These are phyloP conservation scores for Sylvia atricapilla DNA, from an alignment of 2,113 vertebrate genomes.

Conservation along the genomic window DNA sequence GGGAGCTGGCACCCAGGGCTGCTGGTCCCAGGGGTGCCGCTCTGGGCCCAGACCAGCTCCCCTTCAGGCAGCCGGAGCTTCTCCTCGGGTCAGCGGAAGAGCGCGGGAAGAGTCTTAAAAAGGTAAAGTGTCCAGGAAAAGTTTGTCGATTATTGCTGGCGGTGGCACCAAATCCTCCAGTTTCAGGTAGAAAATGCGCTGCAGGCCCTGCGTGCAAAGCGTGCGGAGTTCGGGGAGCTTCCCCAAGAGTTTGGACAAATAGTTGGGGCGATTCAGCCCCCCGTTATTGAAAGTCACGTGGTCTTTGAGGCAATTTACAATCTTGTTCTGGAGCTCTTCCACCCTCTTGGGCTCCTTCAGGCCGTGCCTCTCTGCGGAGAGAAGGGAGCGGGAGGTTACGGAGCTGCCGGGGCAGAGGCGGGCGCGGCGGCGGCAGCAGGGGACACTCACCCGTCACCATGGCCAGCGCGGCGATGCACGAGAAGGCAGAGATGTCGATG, in stretches of 20 bases:
- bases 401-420: fast-evolving
- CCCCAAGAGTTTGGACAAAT: conserved; percentile 98
- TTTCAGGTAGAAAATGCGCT: conserved; percentile 99
- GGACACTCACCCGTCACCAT: conserved; percentile 95
- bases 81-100: conserved; percentile 63
- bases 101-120: conserved; percentile 80
- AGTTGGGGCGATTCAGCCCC: conserved; percentile 94
- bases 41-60: conserved; percentile 47
- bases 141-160: conserved; percentile 99
- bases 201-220: conserved; percentile 97
- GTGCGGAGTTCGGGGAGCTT: conserved; percentile 99
- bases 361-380: conserved; percentile 90
- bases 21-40: conserved; percentile 41
- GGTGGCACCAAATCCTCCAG: conserved; percentile 98
- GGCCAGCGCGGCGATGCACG: conserved; percentile 97
- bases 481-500: conserved; percentile 97
- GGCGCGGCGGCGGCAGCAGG: background rate
- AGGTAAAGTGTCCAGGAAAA: conserved; percentile 97
- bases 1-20: conserved; percentile 28
- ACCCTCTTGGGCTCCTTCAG: conserved; percentile 97
- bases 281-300: conserved; percentile 98
- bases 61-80: conserved; percentile 26
- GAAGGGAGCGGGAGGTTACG: background rate
- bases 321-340: conserved; percentile 98
- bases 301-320: conserved; percentile 98